Percentiles rank a stretch among this genome's conserved stretches.
Evolutionary conservation across 1,140 invertebrate genomes (phyloP).

Genomic region (Orius insidiosus): DNA sequence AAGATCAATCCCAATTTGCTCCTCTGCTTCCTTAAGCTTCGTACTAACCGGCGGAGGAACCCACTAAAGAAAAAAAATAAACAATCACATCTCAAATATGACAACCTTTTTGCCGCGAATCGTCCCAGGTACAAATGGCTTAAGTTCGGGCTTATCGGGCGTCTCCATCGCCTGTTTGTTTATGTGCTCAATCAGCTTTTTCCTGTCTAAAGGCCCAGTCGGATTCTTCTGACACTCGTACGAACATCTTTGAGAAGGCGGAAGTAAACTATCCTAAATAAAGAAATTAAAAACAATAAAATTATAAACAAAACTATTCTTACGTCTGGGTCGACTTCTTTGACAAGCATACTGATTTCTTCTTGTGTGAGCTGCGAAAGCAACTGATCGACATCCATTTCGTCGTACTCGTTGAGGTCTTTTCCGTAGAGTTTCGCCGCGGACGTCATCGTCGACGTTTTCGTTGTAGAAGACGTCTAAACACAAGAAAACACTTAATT

Average conservation of each 20-base stretch:
- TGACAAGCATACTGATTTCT: constrained; percentile 91
- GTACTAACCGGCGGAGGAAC: constrained; percentile 59
- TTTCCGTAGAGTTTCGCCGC: constrained; percentile 80
- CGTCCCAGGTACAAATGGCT: constrained; percentile 78
- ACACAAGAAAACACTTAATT: constrained; percentile 29
- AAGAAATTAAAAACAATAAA: constrained; percentile 4
- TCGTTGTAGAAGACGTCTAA: constrained; percentile 61
- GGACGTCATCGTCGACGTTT: constrained; percentile 72
- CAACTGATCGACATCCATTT: constrained; percentile 93
- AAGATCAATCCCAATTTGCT: constrained; percentile 80
- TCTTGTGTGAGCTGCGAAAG: constrained; percentile 82
- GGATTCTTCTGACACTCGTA: constrained; percentile 89
- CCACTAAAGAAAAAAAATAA: constrained; percentile 52
- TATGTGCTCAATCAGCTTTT: constrained; percentile 92
- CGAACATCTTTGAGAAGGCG: constrained; percentile 85
- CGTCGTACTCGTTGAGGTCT: constrained; percentile 84
- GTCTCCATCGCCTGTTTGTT: constrained; percentile 95
- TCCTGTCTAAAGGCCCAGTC: constrained; percentile 88
- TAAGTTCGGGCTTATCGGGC: constrained; percentile 89
- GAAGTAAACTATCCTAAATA: constrained; percentile 85
- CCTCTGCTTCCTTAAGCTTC: constrained; percentile 64
- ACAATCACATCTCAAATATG: constrained; percentile 3
- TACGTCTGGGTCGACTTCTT: constrained; percentile 98
- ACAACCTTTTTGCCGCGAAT: constrained; percentile 85
- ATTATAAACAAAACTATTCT: constrained; percentile 35